Percentiles rank a stretch among this genome's conserved stretches.
These are phyloP conservation scores for Drosophila bocki DNA, from an alignment of 1,140 invertebrate species.

Conservation along the genomic window DNA sequence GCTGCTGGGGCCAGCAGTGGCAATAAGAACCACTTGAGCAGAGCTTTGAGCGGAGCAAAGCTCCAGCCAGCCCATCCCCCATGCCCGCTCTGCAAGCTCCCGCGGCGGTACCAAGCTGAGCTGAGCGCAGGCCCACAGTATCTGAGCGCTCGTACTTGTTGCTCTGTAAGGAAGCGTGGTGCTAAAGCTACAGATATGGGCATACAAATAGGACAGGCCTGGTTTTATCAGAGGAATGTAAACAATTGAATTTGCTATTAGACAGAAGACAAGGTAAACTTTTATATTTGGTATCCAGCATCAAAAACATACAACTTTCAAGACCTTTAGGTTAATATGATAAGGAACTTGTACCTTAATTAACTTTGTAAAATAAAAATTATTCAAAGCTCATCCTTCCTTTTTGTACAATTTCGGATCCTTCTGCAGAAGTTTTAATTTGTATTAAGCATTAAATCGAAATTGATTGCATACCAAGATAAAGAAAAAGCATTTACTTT, in stretches of 20 bases:
- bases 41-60: conserved; percentile 66
- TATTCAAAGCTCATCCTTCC: no score
- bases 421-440: neutral
- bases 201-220: neutral
- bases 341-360: neutral
- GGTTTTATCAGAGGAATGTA: neutral
- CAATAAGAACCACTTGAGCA: conserved; percentile 66
- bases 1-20: conserved; percentile 37
- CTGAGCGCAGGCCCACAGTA: conserved; percentile 50
- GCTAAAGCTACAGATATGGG: neutral
- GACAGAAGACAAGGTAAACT: neutral
- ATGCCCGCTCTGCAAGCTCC: conserved; percentile 22
- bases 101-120: conserved; percentile 11
- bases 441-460: neutral
- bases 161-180: conserved; percentile 23
- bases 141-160: conserved; percentile 63
- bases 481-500: neutral
- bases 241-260: neutral
- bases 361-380: no score
- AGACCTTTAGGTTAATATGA: neutral
- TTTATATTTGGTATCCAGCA: neutral
- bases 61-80: conserved; percentile 5
- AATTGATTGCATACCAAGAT: no score
- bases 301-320: neutral
- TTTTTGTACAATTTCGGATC: no score